Conservation (phyloP, 2,113 vertebrate genomes). For the Turdus rufiventris region DNA sequence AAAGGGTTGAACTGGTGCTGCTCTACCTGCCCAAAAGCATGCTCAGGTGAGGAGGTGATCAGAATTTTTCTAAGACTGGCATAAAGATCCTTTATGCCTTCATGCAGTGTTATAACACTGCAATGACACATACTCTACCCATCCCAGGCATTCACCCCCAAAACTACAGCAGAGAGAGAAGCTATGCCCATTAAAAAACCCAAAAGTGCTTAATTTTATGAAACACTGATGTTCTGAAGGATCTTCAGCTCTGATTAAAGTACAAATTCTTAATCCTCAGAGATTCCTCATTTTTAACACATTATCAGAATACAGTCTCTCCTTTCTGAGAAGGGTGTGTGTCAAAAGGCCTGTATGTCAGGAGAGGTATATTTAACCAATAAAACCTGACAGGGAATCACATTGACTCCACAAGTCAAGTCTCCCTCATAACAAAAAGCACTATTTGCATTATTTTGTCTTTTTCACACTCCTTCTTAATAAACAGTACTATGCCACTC, state of each 20-base stretch:
- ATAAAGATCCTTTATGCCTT: not conserved
- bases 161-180: not conserved
- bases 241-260: not conserved
- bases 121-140: not conserved
- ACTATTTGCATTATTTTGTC: not conserved
- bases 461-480: accelerated
- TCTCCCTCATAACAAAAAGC: not conserved
- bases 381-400: not conserved
- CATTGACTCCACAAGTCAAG: not conserved
- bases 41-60: not conserved
- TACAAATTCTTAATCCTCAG: not conserved
- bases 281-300: not conserved
- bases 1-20: not conserved
- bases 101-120: not conserved
- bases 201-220: not conserved
- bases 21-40: not conserved
- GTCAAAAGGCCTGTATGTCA: not conserved
- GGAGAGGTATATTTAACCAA: not conserved
- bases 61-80: not conserved
- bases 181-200: not conserved
- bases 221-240: not conserved
- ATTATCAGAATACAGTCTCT: not conserved
- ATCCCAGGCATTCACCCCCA: not conserved
- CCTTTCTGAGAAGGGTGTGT: not conserved
- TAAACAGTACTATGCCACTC: not conserved